Evolutionary conservation across 2,113 vertebrate genomes (phyloP), one percentile per base, ranked within the genome.

Genomic region (Alexandromys fortis): DNA sequence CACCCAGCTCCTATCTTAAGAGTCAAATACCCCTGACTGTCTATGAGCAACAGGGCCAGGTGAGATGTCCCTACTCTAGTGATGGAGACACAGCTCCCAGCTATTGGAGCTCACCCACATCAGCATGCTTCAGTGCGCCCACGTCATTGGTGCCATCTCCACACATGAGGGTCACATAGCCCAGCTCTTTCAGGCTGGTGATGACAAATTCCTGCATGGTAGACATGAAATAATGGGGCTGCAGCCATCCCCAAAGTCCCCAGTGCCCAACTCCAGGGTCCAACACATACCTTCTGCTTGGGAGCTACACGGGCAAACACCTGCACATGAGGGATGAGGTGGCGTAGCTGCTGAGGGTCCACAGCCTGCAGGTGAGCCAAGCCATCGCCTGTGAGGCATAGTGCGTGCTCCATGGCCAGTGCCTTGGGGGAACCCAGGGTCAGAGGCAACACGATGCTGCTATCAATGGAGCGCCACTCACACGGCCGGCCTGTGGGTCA

Each of bases 61-160:
- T 52, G 63, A 78, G 9, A 16, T 26, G 72, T 26, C 13, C 26
- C 17, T 14, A 86, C 47, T 58, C 30, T 24, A 70, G 61, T 21
- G 2, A 9, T 17, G 21, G 73, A 78, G 61, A 9, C 38, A 13
- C 22, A 24, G 61, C 19, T 58, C 49, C 63, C 9, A 28, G 76
- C 21, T 76, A 2, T 0, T 1, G 13, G 0, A 28, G 94, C 99
- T 99, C 98, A 99, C 99, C 99, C 96, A 99, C 99, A 0, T 99
- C 99, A 0, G 99, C 99, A 0, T 99, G 99, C 97, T 99, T 99
- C 92, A 99, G 98, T 16, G 99, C 99, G 3, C 99, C 99, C 0
- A 99, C 99, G 0, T 99, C 99, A 65, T 99, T 99, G 94, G 99
- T 99, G 24, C 99, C 99, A 0, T 99, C 99, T 0, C 99, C 99